Evolutionary conservation across 1,140 invertebrate genomes (phyloP).

Genomic region (Apis cerana): DNA sequence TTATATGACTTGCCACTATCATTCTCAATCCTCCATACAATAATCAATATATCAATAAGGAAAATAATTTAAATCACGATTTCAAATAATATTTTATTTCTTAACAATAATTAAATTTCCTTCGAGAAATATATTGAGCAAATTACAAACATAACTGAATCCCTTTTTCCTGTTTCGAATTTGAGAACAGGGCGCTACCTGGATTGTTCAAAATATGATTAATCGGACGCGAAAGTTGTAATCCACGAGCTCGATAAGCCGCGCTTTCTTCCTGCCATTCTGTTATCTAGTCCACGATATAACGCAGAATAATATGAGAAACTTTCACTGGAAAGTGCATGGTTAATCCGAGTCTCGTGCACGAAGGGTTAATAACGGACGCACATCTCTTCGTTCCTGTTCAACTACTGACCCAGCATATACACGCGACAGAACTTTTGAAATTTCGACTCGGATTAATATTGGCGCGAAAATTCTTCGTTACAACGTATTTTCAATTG

Average conservation of each 20-base stretch:
- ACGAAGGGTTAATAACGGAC: slow-evolving; percentile 48
- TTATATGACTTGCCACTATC: too few species aligned
- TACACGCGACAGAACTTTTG: slow-evolving; percentile 1
- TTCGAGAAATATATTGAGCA: neutral
- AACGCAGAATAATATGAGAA: slow-evolving; percentile 59
- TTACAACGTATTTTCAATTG: neutral
- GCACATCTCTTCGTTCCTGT: neutral
- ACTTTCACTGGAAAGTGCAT: slow-evolving; percentile 53
- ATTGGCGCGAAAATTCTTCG: neutral
- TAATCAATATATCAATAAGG: too few species aligned
- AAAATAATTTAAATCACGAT: too few species aligned
- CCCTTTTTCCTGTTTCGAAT: neutral
- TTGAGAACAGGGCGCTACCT: neutral
- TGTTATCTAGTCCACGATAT: slow-evolving; percentile 49
- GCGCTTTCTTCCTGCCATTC: slow-evolving; percentile 48
- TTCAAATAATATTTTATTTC: too few species aligned
- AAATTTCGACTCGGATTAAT: slow-evolving; percentile 20
- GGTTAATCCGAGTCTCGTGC: slow-evolving; percentile 44
- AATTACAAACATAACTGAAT: neutral
- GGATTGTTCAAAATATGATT: slow-evolving; percentile 33
- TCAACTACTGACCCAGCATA: neutral
- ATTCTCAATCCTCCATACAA: too few species aligned
- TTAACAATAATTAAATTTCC: too few species aligned
- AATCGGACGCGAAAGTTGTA: slow-evolving; percentile 54
- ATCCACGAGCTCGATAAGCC: slow-evolving; percentile 45